phyloP scores from a whole-genome alignment of 2,888 invertebrate genomes.

The Carterocephalus palaemon region DNA sequence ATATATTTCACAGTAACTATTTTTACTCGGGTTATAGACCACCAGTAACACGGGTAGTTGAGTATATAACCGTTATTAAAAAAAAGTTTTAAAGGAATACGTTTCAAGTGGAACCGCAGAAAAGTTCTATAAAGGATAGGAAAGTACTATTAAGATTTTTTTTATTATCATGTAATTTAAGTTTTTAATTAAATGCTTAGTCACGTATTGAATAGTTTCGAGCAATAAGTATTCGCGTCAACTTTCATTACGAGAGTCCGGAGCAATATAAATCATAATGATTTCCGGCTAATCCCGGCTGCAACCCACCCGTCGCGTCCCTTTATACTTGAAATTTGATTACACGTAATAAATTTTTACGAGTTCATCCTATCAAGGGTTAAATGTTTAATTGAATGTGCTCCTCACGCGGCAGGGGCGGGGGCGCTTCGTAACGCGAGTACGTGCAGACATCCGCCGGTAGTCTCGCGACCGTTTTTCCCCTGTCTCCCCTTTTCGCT shows the following conservation, averaged over 20 bases:
- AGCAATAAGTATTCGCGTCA: too few relatives aligned
- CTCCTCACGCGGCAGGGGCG: constrained; percentile 4
- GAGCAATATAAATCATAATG: constrained; percentile 11
- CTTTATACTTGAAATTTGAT: constrained; percentile 35
- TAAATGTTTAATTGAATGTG: constrained; percentile 26
- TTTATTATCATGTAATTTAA: not conserved
- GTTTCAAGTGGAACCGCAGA: too few relatives aligned
- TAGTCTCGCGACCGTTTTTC: constrained; percentile 13
- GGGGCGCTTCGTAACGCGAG: too few relatives aligned
- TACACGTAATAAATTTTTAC: constrained; percentile 31
- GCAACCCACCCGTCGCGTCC: constrained; percentile 20
- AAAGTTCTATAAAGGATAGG: too few relatives aligned
- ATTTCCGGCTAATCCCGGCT: constrained; percentile 13
- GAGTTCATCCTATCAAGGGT: constrained; percentile 21
- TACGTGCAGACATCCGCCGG: constrained; percentile 26
- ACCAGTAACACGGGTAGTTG: too few relatives aligned
- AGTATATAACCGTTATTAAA: too few relatives aligned
- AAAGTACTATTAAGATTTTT: too few relatives aligned
- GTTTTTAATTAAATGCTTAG: too few relatives aligned
- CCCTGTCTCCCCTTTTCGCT: constrained; percentile 9
- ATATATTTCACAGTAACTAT: too few relatives aligned
- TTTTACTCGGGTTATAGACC: too few relatives aligned
- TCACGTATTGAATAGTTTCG: too few relatives aligned
- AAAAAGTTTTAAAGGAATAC: too few relatives aligned
- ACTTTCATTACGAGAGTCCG: not conserved